Evolutionary conservation across 2,888 invertebrate genomes (phyloP).

Genomic region (Acanthopleura granulata): DNA sequence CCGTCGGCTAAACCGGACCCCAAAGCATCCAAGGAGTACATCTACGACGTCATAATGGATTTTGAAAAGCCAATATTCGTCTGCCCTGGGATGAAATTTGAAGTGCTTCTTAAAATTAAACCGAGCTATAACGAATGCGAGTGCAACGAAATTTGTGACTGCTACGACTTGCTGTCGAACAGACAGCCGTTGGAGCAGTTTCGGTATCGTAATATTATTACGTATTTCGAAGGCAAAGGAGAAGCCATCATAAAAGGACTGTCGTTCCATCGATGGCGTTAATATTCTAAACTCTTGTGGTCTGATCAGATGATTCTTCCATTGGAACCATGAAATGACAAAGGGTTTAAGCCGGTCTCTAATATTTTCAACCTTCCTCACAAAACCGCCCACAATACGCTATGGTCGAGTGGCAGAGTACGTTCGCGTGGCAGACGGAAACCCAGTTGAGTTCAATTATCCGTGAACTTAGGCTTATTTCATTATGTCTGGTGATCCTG

Average conservation of each 20-base stretch:
- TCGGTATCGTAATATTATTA: background rate
- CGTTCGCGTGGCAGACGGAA: no score
- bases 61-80: background rate
- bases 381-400: no score
- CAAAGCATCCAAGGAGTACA: background rate
- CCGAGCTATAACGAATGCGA: conserved; percentile 1
- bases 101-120: background rate
- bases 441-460: no score
- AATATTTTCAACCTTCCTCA: no score
- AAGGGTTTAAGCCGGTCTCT: no score
- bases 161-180: background rate
- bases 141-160: background rate
- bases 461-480: no score
- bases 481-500: no score
- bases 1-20: background rate
- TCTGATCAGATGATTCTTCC: no score
- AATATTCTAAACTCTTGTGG: background rate
- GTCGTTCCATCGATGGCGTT: background rate
- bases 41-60: background rate
- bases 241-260: background rate
- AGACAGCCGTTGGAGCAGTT: background rate
- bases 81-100: background rate
- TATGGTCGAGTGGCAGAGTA: no score
- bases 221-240: background rate
- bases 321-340: no score